A percentile compares a stretch with the other conserved stretches of the same genome.
These are phyloP conservation scores for Chrysotoxum bicinctum DNA, from an alignment of 2,888 invertebrate genomes.

Conservation along the genomic window DNA sequence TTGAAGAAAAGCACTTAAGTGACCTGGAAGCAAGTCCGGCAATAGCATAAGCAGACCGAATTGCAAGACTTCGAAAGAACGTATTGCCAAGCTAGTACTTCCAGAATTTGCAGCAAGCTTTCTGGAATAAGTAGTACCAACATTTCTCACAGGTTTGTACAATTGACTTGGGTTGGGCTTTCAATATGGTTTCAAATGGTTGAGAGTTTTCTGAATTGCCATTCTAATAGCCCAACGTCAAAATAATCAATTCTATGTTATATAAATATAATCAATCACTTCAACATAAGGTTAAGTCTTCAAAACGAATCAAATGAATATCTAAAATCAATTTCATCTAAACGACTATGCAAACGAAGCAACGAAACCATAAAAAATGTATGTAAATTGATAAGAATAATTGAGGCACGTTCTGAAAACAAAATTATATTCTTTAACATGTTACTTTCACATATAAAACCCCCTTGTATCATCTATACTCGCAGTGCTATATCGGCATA, in stretches of 20 bases:
- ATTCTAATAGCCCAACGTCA: too few species aligned
- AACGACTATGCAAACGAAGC: conserved; percentile 10
- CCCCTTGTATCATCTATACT: background rate
- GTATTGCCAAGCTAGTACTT: too few species aligned
- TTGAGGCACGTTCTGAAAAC: conserved; percentile 7
- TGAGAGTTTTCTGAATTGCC: too few species aligned
- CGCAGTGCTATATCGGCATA: background rate
- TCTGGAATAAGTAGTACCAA: too few species aligned
- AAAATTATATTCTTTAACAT: background rate
- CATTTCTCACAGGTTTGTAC: too few species aligned
- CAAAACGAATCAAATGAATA: background rate
- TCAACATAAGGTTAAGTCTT: background rate
- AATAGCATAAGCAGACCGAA: too few species aligned
- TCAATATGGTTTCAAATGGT: too few species aligned
- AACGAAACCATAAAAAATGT: background rate
- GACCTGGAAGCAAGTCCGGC: too few species aligned
- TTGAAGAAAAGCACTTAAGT: too few species aligned
- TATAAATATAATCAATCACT: background rate
- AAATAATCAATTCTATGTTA: background rate
- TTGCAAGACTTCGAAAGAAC: too few species aligned
- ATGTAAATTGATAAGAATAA: conserved; percentile 6
- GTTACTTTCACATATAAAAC: background rate
- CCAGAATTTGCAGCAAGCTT: too few species aligned
- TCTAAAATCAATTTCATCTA: conserved; percentile 3
- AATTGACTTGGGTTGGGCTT: too few species aligned